Evolutionary conservation across 1,140 invertebrate genomes (phyloP).

Genomic region (Dendrolimus punctatus): DNA sequence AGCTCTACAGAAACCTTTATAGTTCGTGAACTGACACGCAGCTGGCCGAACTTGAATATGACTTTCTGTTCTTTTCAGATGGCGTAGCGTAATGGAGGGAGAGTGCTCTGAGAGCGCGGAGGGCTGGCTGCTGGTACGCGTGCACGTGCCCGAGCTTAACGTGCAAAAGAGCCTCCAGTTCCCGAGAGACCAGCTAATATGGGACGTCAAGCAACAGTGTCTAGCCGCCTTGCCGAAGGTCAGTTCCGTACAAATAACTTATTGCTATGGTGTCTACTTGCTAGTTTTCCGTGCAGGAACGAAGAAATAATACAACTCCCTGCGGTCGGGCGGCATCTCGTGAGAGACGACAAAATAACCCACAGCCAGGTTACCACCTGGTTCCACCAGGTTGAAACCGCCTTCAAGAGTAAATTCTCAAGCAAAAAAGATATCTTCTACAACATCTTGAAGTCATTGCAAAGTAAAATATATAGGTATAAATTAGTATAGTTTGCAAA

Average conservation of each 20-base stretch:
- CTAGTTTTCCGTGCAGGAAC: background rate
- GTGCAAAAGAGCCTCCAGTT: slow-evolving; percentile 98
- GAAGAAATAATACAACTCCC: background rate
- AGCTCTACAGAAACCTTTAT: too few relatives aligned
- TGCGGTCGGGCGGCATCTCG: too few relatives aligned
- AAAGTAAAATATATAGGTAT: too few relatives aligned
- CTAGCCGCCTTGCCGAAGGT: slow-evolving; percentile 96
- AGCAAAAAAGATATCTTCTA: too few relatives aligned
- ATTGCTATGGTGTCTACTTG: background rate
- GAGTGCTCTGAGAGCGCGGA: slow-evolving; percentile 75
- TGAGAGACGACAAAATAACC: too few relatives aligned
- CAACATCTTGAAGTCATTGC: too few relatives aligned
- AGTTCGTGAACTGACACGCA: too few relatives aligned
- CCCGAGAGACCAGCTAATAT: slow-evolving; percentile 94
- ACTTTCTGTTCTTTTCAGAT: slow-evolving; percentile 31
- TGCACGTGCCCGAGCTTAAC: slow-evolving; percentile 92
- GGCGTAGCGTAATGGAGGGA: slow-evolving; percentile 72
- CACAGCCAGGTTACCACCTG: too few relatives aligned
- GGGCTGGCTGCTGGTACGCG: slow-evolving; percentile 86
- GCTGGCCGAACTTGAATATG: too few relatives aligned
- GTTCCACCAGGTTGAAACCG: too few relatives aligned
- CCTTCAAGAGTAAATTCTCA: too few relatives aligned
- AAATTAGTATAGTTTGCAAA: too few relatives aligned
- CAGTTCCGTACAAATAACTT: slow-evolving; percentile 32
- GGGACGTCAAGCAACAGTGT: slow-evolving; percentile 98